A percentile compares a stretch with the other conserved stretches of the same genome.
These are phyloP conservation scores for Encarsia formosa DNA, from an alignment of 2,888 invertebrate species.

Conservation along the genomic window DNA sequence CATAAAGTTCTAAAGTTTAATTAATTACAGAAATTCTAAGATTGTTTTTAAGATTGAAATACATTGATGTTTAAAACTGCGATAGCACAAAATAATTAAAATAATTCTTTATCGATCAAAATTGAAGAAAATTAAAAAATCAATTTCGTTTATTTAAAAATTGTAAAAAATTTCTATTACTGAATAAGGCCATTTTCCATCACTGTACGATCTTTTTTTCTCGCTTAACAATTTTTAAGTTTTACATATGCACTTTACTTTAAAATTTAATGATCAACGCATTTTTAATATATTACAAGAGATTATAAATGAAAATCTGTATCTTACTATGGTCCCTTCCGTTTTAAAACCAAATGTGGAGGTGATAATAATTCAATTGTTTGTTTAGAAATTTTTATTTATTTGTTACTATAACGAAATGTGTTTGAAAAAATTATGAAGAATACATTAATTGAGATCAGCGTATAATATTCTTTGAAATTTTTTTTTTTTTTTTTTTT, in stretches of 20 bases:
- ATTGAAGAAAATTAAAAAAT: no score
- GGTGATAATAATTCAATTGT: slow-evolving; percentile 15
- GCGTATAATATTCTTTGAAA: no score
- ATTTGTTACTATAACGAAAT: no score
- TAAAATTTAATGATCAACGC: no score
- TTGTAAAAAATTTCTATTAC: slow-evolving; percentile 16
- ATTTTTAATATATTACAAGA: neutral
- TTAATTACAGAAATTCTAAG: no score
- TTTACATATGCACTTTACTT: slow-evolving; percentile 12
- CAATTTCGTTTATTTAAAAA: neutral
- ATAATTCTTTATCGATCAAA: no score
- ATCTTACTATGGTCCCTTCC: slow-evolving; percentile 36
- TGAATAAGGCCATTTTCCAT: slow-evolving; percentile 23
- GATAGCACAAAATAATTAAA: no score
- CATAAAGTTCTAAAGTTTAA: no score
- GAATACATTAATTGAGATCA: slow-evolving; percentile 14
- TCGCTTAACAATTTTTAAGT: neutral
- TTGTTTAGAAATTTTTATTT: neutral
- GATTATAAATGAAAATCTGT: neutral
- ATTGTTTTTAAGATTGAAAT: no score
- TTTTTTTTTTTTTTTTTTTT: slow-evolving; percentile 19
- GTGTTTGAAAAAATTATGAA: neutral
- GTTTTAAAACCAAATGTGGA: slow-evolving; percentile 30
- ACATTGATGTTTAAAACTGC: no score
- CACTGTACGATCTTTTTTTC: slow-evolving; percentile 7